A percentile compares a stretch with the other conserved stretches of the same genome.
These are phyloP conservation scores for Pyrgilauda ruficollis DNA, from an alignment of 2,113 vertebrate species.

Conservation along the genomic window DNA sequence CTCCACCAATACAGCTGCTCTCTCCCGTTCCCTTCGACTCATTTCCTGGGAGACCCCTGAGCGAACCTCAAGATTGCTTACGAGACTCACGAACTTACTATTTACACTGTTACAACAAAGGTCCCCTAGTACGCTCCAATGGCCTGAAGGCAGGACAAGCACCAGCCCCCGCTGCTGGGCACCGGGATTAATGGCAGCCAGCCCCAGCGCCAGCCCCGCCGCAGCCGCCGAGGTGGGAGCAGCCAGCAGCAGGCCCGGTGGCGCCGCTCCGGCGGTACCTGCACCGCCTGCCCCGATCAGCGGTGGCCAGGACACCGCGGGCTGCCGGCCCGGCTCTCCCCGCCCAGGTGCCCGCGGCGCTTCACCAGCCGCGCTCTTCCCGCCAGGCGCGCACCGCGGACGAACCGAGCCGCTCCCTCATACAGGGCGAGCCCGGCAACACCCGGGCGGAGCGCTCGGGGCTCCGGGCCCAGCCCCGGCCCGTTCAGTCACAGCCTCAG, in stretches of 20 bases:
- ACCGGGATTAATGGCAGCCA: not conserved
- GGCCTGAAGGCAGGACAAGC: rapidly evolving
- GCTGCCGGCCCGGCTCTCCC: not conserved
- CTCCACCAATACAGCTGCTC: rapidly evolving
- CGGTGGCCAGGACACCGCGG: not conserved
- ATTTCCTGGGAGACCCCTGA: not conserved
- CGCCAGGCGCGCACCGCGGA: not conserved
- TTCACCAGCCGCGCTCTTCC: not conserved
- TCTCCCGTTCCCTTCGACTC: not conserved
- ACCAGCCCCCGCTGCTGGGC: not conserved
- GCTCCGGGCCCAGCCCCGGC: not conserved
- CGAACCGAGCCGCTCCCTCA: not conserved
- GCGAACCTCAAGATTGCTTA: not conserved
- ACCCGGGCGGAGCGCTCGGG: not conserved
- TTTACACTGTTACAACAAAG: not conserved
- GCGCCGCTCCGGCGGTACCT: not conserved
- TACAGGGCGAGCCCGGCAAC: not conserved
- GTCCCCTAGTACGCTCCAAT: rapidly evolving
- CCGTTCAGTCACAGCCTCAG: not conserved
- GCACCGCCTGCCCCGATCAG: not conserved
- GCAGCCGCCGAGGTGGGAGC: not conserved
- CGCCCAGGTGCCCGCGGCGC: not conserved
- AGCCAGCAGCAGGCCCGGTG: not conserved
- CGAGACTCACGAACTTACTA: not conserved
- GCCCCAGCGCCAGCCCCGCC: not conserved